Conservation (phyloP, 1,140 invertebrate genomes). For the Phenacoccus solenopsis region DNA sequence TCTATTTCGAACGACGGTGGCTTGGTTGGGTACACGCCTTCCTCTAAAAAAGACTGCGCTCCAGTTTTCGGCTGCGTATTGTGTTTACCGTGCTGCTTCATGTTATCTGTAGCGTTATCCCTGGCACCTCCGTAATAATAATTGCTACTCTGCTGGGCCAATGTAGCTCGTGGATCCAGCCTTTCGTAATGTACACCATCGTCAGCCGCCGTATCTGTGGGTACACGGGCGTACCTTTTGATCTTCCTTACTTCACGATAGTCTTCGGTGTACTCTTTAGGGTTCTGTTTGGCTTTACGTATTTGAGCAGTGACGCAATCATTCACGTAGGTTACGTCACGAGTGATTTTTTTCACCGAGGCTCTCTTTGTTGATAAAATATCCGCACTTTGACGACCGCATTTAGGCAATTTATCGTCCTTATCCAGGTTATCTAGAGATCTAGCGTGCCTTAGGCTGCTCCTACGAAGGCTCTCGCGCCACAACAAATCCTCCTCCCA, state of each 20-base stretch:
- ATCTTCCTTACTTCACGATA: slow-evolving; percentile 25
- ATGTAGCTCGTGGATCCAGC: slow-evolving; percentile 21
- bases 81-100: slow-evolving; percentile 13
- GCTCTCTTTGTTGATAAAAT: slow-evolving; percentile 19
- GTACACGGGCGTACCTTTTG: slow-evolving; percentile 17
- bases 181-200: slow-evolving; percentile 33
- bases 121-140: background rate
- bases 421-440: slow-evolving; percentile 63
- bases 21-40: slow-evolving; percentile 37
- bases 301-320: slow-evolving; percentile 37
- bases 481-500: slow-evolving; percentile 73
- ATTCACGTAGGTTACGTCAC: slow-evolving; percentile 62
- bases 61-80: slow-evolving; percentile 22
- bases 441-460: slow-evolving; percentile 62
- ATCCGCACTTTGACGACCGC: slow-evolving; percentile 25
- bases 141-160: background rate
- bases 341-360: slow-evolving; percentile 37
- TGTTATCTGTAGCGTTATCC: background rate
- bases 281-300: slow-evolving; percentile 12
- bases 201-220: slow-evolving; percentile 20
- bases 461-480: slow-evolving; percentile 60
- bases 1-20: slow-evolving; percentile 46
- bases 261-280: slow-evolving; percentile 28
- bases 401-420: slow-evolving; percentile 20
- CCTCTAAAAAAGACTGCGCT: slow-evolving; percentile 41